Percentiles rank a stretch among this genome's conserved stretches.
These are phyloP conservation scores for Xiphophorus hellerii DNA, from an alignment of 2,113 vertebrate genomes.

Conservation along the genomic window DNA sequence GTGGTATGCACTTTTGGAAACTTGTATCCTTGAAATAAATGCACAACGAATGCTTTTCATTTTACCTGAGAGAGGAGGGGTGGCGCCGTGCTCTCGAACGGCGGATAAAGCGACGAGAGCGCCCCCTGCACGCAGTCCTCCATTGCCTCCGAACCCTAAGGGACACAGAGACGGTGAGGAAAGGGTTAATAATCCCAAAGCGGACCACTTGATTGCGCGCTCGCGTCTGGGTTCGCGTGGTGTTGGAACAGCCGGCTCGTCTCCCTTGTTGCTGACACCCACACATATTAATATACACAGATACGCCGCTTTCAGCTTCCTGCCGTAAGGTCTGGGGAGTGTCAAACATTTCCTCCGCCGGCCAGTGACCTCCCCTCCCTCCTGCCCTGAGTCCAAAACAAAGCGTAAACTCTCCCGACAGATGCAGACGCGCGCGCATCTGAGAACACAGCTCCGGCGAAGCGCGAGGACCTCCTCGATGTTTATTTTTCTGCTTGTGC, in stretches of 20 bases:
- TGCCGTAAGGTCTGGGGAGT: constrained; percentile 69
- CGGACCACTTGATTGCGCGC: constrained; percentile 37
- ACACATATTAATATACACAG: constrained; percentile 38
- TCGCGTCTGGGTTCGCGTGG: constrained; percentile 58
- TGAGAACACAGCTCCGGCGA: constrained; percentile 14
- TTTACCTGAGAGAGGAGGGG: constrained; percentile 88
- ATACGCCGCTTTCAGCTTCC: constrained; percentile 66
- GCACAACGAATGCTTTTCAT: not conserved
- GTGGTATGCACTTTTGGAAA: constrained; percentile 8
- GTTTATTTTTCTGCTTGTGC: constrained; percentile 70
- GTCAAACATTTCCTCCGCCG: constrained; percentile 70
- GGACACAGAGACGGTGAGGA: constrained; percentile 12
- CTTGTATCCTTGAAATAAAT: not conserved
- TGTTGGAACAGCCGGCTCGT: constrained; percentile 52
- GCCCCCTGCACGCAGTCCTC: constrained; percentile 95
- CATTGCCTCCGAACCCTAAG: constrained; percentile 90
- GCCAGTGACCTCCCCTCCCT: not conserved
- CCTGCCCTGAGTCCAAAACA: constrained; percentile 50
- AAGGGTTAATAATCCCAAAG: constrained; percentile 49
- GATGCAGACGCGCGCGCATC: constrained; percentile 9
- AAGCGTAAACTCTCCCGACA: constrained; percentile 17
- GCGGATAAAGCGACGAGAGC: constrained; percentile 89
- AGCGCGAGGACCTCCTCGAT: constrained; percentile 45
- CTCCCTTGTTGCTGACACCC: constrained; percentile 47
- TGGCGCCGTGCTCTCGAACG: constrained; percentile 91